These are phyloP conservation scores for Lottia gigantea DNA, from an alignment of 2,888 invertebrate genomes.

Conservation along the genomic window DNA sequence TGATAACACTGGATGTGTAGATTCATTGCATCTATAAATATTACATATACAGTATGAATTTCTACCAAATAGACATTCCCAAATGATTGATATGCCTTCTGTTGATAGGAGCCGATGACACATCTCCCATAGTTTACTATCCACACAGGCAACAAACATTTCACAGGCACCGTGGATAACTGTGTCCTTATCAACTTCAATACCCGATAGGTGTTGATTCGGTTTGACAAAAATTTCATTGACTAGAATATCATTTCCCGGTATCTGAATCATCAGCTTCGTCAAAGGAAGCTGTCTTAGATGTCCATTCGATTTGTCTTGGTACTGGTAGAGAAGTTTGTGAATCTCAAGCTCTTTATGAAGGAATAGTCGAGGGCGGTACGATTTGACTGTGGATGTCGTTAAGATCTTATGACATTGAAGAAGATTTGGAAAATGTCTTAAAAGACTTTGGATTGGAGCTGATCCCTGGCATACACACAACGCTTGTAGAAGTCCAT, in stretches of 20 bases:
- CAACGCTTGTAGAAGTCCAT: too few species aligned
- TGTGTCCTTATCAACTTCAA: constrained; percentile 25
- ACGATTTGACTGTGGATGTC: background rate
- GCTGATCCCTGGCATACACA: background rate
- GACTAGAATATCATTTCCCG: constrained; percentile 1
- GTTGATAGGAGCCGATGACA: constrained; percentile 15
- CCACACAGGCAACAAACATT: constrained; percentile 24
- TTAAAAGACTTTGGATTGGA: too few species aligned
- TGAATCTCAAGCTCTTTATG: constrained; percentile 7
- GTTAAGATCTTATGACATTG: background rate
- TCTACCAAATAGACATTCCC: constrained; percentile 28
- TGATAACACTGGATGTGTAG: background rate
- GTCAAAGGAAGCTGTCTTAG: constrained; percentile 13
- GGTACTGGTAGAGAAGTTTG: constrained; percentile 16
- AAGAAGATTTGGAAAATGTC: too few species aligned
- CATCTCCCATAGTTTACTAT: constrained; percentile 22
- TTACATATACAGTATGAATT: background rate
- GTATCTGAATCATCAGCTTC: background rate
- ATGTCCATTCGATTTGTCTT: constrained; percentile 2
- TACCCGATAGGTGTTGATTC: constrained; percentile 26
- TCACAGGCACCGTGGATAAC: constrained; percentile 32
- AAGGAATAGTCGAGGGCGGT: background rate
- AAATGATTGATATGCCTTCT: constrained; percentile 23
- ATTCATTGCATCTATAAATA: background rate
- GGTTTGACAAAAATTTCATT: constrained; percentile 24